Conservation (phyloP, 2,113 vertebrate genomes). For the Scatophagus argus region DNA sequence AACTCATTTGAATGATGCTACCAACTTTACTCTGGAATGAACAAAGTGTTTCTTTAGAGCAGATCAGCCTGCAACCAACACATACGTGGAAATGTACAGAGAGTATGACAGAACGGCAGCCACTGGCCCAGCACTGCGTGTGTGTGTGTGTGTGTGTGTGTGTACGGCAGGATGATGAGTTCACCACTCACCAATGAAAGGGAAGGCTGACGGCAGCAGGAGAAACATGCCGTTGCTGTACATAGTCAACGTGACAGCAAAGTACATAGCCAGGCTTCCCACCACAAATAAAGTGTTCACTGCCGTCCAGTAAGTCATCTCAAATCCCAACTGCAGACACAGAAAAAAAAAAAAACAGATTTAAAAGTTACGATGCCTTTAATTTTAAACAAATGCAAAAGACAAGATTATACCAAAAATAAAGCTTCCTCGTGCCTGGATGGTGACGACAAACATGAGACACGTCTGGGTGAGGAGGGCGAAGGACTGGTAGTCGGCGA, state of each 20-base stretch:
- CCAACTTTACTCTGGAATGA: neutral
- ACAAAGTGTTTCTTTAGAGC: neutral
- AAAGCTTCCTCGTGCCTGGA: constrained; percentile 85
- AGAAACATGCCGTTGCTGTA: constrained; percentile 91
- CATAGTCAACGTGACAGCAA: constrained; percentile 91
- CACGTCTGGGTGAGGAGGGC: constrained; percentile 92
- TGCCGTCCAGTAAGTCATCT: constrained; percentile 94
- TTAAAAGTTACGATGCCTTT: fast-evolving
- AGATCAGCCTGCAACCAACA: neutral
- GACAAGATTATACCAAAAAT: neutral
- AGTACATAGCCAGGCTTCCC: constrained; percentile 95
- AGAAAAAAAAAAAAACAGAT: neutral
- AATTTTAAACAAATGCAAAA: neutral
- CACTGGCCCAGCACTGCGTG: no score
- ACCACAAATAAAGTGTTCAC: constrained; percentile 93
- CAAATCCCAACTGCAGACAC: constrained; percentile 87
- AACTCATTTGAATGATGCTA: neutral
- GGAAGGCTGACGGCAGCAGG: constrained; percentile 86
- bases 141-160: neutral
- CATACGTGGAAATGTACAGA: neutral
- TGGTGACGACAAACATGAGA: constrained; percentile 90
- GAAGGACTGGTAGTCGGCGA: constrained; percentile 95
- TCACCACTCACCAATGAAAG: constrained; percentile 89
- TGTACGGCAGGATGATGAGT: neutral
- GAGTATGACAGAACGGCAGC: neutral